A percentile compares a stretch with the other conserved stretches of the same genome.
Evolutionary conservation across 2,888 invertebrate genomes (phyloP).

Genomic region (Caenorhabditis doughertyi): DNA sequence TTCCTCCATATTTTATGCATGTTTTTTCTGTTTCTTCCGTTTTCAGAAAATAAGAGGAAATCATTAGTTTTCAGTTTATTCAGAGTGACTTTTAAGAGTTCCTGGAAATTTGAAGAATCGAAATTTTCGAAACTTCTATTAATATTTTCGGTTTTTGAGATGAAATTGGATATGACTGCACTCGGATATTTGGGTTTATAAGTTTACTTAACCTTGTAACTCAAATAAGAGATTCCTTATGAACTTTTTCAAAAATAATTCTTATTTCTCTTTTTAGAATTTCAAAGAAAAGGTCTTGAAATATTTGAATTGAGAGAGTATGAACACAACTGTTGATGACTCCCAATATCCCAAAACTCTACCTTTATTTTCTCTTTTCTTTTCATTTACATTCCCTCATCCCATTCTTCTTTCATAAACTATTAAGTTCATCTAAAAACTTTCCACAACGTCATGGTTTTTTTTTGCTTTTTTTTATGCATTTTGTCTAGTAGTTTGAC

Average conservation of each 20-base stretch:
- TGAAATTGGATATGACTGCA: constrained; percentile 15
- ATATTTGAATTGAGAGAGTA: too few species aligned
- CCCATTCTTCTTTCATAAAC: neutral
- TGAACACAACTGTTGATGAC: too few species aligned
- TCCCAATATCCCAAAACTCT: neutral
- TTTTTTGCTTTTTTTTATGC: constrained; percentile 1
- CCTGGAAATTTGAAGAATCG: neutral
- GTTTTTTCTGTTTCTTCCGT: constrained; percentile 24
- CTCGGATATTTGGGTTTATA: constrained; percentile 4
- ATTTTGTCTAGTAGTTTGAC: neutral
- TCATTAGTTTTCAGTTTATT: constrained; percentile 17
- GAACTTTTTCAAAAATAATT: neutral
- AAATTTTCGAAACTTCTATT: neutral
- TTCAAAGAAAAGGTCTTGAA: too few species aligned
- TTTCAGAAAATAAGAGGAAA: constrained; percentile 7
- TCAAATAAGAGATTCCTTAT: neutral
- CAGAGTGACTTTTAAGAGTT: neutral
- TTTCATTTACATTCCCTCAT: neutral
- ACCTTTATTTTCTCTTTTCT: neutral
- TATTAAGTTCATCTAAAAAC: neutral
- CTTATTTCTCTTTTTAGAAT: neutral
- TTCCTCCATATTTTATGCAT: constrained; percentile 42
- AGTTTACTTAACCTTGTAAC: neutral
- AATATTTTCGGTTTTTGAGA: constrained; percentile 11
- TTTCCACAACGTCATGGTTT: constrained; percentile 40